Base-by-base conservation (phyloP, 2,888 invertebrate genomes). In the Morpho helenor region DNA sequence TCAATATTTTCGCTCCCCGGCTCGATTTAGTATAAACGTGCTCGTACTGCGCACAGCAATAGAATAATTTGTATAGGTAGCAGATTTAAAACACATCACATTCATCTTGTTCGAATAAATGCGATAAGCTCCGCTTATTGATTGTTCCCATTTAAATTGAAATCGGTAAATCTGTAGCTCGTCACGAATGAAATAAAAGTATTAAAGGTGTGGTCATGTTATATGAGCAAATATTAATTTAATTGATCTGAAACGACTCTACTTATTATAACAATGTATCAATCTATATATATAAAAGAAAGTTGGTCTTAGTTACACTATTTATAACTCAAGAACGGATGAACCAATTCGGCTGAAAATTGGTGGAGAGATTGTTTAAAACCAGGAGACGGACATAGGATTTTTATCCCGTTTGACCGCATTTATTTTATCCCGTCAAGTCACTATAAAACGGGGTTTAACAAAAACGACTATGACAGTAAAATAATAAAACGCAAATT, bases 121-220 rank as follows among this genome's bases (percentile, higher is more conserved):
- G 80, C 80, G 80, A 82, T 82, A 84, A 84, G 78, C 82, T 74
- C 65, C 70, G 76, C 74, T 80, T 85, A 85, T 87, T 84, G 85
- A 86, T 86, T 82, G 83, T 82, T 68, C 68, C 80, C 76, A 80
- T 84, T 86, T 81, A 81, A 84, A 84, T 82, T 83, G 80, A 82
- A 82, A 80, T 77, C 74, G 77, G 68, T 71, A 71, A 74, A 79
- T 81, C 79, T 76, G 80, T 77, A 75, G 74, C 72, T 76, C 76
- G 79, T 79, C 77, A 78, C 72, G 73, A 75, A 71, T 71, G 74
- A 76, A 83, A 81, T 80, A 79, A 79, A 75, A 73, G 73, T 73
- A 73, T 76, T 78, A 78, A 79, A 78, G 62, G 65, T 67, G 67
- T 23, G 64, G 65, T 66, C 47, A 58, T 59, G 57, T 59, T 62